Conservation (phyloP, 2,888 invertebrate species). For the Drosophila pullipes region DNA sequence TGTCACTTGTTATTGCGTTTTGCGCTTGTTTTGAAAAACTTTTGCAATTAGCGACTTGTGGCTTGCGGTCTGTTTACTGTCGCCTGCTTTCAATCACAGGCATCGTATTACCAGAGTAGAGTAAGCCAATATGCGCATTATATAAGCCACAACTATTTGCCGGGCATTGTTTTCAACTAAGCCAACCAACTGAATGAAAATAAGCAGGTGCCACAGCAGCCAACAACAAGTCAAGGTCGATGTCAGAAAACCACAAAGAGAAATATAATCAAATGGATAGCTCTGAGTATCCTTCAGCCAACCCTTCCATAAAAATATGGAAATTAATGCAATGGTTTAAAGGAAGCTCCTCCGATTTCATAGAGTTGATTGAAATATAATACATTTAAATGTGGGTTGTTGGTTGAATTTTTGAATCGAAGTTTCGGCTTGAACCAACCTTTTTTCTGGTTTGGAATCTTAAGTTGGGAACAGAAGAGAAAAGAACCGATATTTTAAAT, state of each 20-base stretch:
- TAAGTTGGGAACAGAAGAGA: neutral
- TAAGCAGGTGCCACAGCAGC: neutral
- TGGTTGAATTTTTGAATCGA: neutral
- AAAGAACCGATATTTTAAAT: neutral
- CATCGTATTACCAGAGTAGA: conserved; percentile 2
- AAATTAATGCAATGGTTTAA: neutral
- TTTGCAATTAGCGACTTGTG: conserved; percentile 2
- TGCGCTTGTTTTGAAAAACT: neutral
- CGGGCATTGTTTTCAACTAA: neutral
- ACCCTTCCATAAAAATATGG: neutral
- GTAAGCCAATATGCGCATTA: conserved; percentile 2
- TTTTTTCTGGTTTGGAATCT: neutral
- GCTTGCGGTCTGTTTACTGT: neutral
- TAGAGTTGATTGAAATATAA: neutral
- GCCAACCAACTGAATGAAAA: neutral
- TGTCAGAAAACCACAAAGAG: neutral
- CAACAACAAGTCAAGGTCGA: neutral
- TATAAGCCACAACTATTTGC: neutral
- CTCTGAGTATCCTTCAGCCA: neutral
- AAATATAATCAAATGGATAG: neutral
- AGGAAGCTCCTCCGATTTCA: neutral
- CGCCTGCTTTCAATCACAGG: neutral
- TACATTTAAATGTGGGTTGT: neutral
- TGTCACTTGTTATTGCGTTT: neutral
- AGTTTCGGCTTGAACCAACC: neutral